These are phyloP conservation scores for Bradypodion ventrale DNA, from an alignment of 2,797 vertebrate genomes.

Conservation along the genomic window DNA sequence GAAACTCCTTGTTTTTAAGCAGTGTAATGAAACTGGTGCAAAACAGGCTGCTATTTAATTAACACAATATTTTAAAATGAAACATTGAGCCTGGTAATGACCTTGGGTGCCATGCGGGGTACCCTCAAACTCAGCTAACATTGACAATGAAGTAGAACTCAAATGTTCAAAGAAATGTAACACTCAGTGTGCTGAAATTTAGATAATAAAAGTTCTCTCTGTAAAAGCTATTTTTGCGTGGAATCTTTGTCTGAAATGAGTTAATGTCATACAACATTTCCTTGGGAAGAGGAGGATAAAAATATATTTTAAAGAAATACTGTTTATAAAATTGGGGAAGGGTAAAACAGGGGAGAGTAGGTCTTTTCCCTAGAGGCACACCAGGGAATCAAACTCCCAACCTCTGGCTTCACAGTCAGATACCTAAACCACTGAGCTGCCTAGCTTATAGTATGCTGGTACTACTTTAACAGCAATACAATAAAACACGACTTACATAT, in stretches of 20 bases:
- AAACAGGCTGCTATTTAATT: conserved; percentile 43
- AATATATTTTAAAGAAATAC: no score
- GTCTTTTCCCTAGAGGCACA: no score
- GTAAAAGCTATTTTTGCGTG: conserved; percentile 27
- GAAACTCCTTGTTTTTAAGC: not conserved
- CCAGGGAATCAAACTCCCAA: no score
- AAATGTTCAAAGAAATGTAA: conserved; percentile 34
- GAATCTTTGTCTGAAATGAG: conserved; percentile 3
- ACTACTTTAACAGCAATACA: no score
- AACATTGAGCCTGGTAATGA: not conserved
- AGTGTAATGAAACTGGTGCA: not conserved
- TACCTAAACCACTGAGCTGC: no score
- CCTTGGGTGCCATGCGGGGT: not conserved
- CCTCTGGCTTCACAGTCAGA: no score
- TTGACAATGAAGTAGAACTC: conserved; percentile 11
- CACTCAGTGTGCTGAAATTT: conserved; percentile 52
- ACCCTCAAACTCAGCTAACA: not conserved
- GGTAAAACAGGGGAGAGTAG: no score
- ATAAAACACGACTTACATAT: no score
- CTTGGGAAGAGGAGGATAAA: not conserved
- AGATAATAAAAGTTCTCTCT: conserved; percentile 71
- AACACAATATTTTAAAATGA: conserved; percentile 28
- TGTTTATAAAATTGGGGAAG: no score
- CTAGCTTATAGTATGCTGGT: no score
- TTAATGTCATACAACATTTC: not conserved